Conservation (phyloP, 2,113 vertebrate genomes). For the Heliornis fulica region DNA sequence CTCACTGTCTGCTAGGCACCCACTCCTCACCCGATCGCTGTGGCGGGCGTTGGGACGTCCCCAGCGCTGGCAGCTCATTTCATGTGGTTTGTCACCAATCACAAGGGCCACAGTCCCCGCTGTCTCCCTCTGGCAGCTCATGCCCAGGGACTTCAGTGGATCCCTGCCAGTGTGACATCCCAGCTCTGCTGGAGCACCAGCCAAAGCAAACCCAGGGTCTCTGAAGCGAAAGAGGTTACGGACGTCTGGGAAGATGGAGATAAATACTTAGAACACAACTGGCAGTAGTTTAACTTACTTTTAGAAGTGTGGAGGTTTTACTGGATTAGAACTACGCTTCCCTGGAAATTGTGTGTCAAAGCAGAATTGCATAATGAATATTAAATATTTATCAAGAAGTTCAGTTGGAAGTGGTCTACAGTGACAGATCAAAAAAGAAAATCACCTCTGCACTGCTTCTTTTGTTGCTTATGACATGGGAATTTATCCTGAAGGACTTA, state of each 20-base stretch:
- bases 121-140: neutral
- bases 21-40: too few species aligned
- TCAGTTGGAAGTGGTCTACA: neutral
- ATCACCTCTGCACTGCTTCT: neutral
- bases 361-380: neutral
- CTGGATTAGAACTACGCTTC: neutral
- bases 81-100: neutral
- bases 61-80: neutral
- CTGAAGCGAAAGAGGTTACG: neutral
- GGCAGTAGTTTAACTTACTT: neutral
- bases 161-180: neutral
- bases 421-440: neutral
- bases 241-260: neutral
- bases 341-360: neutral
- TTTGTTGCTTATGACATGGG: neutral
- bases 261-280: neutral
- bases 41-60: neutral
- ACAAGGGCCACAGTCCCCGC: fast-evolving
- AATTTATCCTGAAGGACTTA: neutral
- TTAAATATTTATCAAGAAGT: neutral
- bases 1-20: too few species aligned
- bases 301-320: fast-evolving
- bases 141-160: neutral
- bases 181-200: neutral
- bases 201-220: neutral